These are phyloP conservation scores for Leuctra nigra DNA, from an alignment of 2,888 invertebrate genomes.

Conservation along the genomic window DNA sequence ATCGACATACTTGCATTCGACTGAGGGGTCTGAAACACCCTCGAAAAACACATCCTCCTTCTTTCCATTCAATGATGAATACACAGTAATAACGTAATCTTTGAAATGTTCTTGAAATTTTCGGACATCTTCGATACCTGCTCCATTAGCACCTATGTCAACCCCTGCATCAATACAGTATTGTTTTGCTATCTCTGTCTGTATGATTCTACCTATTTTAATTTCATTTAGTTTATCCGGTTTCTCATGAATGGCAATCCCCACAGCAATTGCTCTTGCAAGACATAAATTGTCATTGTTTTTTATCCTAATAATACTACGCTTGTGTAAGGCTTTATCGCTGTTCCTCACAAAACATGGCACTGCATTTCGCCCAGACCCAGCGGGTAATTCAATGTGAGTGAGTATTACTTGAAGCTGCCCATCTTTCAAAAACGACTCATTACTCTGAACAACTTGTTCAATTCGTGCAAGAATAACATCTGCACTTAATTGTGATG, in stretches of 20 bases:
- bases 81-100: too few species aligned
- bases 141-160: constrained; percentile 5
- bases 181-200: neutral
- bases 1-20: constrained; percentile 7
- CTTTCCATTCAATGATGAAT: too few species aligned
- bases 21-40: too few species aligned
- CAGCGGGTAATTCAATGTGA: too few species aligned
- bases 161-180: neutral
- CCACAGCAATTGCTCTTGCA: constrained; percentile 7
- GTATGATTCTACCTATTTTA: neutral
- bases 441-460: constrained; percentile 10
- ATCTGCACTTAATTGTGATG: neutral
- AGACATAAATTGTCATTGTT: constrained; percentile 11
- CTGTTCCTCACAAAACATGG: neutral
- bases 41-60: too few species aligned
- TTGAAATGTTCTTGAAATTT: constrained; percentile 1
- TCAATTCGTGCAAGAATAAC: constrained; percentile 1
- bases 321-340: neutral
- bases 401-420: neutral
- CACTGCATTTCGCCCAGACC: too few species aligned
- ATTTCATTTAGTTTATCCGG: too few species aligned
- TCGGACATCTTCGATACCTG: neutral
- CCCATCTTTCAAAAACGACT: constrained; percentile 1
- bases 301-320: neutral
- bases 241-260: neutral